Percentiles rank a stretch among this genome's conserved stretches.
Evolutionary conservation across 2,797 vertebrate genomes (phyloP).

Genomic region (Sylvilagus floridanus): DNA sequence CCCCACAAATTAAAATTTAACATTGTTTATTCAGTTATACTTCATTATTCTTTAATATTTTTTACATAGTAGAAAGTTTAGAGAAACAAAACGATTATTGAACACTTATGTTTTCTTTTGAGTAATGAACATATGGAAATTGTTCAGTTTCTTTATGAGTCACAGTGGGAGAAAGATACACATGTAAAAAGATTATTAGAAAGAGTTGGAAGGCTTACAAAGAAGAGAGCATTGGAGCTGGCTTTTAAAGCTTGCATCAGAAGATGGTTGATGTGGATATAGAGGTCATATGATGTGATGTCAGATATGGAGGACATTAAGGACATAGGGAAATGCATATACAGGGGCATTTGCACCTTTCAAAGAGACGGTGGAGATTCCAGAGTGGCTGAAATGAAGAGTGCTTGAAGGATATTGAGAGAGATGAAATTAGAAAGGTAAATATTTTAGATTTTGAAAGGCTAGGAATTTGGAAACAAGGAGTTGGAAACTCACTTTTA

Average conservation of each 20-base stretch:
- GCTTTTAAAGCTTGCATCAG: neutral
- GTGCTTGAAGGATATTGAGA: neutral
- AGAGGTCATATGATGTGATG: neutral
- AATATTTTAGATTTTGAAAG: neutral
- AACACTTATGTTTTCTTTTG: neutral
- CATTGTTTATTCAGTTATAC: neutral
- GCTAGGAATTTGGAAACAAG: neutral
- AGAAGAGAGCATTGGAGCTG: neutral
- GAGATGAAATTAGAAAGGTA: neutral
- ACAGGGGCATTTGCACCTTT: neutral
- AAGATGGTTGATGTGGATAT: neutral
- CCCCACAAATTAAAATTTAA: neutral
- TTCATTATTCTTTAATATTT: neutral
- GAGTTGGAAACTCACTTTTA: neutral
- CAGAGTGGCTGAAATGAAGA: neutral
- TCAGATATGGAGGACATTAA: neutral
- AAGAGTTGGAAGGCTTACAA: neutral
- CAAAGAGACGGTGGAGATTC: neutral
- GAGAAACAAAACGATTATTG: neutral
- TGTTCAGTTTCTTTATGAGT: neutral
- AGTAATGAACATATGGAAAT: neutral
- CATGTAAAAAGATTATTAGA: neutral
- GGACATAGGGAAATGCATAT: neutral
- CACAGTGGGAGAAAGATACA: neutral
- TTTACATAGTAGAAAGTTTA: neutral